Evolutionary conservation across 2,797 vertebrate species (phyloP), one percentile per base, ranked within the genome.

Genomic region (Amazona ochrocephala): DNA sequence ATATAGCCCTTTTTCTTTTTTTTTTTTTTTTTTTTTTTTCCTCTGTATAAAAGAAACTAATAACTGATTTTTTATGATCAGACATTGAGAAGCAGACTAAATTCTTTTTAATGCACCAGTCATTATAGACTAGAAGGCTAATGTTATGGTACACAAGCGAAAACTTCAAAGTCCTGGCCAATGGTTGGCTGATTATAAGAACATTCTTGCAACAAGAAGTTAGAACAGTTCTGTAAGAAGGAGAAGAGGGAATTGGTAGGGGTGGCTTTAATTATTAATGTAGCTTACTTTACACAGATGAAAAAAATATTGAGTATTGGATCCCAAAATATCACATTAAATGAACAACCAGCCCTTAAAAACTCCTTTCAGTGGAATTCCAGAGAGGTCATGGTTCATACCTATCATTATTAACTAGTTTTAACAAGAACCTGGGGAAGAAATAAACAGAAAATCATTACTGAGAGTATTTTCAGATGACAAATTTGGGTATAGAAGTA

Each of bases 1-100:
- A 34, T 0, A 5, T 6, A 75, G 6, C 0, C 6, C 5, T 37
- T 37, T 37, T 37, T 37, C 37, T 37, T 37, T 11, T 32, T 29
- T 19, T 10, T 19, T 13, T 23, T 10, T 19, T 13, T 23, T 13
- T 22, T 27, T 64, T 44, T 8, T 8, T 6, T 3, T 2, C 6
- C 7, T 5, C 4, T 1, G 24, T 3, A 17, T 2, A 34, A 54
- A 61, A 37, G 16, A 61, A 45, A 37, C 3, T 47, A 71, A 15
- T 30, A 42, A 37, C 4, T 30, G 17, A 7, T 29, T 15, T 88
- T 84, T 78, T 67, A 67, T 56, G 4, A 45, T 16, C 24, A 67
- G 7, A 42, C 4, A 32, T 50, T 72, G 10, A 58, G n/a, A 77
- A 64, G 7, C 41, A 70, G 8, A 37, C 8, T 37, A 72, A 78